Base-by-base conservation (phyloP, 1,140 invertebrate species). In the Ips typographus region DNA sequence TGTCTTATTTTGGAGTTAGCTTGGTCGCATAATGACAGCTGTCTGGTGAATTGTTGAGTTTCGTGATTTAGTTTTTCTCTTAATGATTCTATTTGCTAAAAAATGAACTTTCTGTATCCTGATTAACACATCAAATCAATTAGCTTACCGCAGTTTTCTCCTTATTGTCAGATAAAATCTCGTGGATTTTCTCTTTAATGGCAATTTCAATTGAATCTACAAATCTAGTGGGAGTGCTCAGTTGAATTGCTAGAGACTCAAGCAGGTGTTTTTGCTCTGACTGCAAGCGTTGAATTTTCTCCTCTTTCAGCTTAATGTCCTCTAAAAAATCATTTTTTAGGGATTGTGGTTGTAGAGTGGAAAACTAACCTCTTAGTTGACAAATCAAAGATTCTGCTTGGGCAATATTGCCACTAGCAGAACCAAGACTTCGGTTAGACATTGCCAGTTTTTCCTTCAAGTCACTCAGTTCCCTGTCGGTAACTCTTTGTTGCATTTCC, bases 181-280 rank as follows among this genome's bases (percentile, higher is more conserved):
- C 90, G 37, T 90, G 81, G 58, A 93, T 86, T 69, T 90, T 83
- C 55, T 93, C 90, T 77, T 91, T 91, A 58, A 93, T 91, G 7
- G 89, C 82, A 5, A 66, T 22, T 77, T 93, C 90, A 52, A 89
- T 85, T 1, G 90, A 87, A 74, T 94, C 91, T 2, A 91, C 86
- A 74, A 89, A 90, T 73, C 88, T 80, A 47, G 85, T 84, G 1
- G 89, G 88, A 3, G 87, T 84, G 73, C 89, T 89, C 1, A 91
- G 74, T 7, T 89, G 80, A 56, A 90, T 87, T 1, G 89, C 87
- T 51, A 90, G 76, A 0, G 88, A 87, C 77, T 91, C 89, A 73
- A 90, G 79, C 1, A 86, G 79, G 72, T 88, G 87, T 4, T 87
- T 83, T 65, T 88, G 82, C 68, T 90, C 89, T 55, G 85, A 84